These are phyloP conservation scores for Cottoperca gobio DNA, from an alignment of 2,797 vertebrate genomes.

Conservation along the genomic window DNA sequence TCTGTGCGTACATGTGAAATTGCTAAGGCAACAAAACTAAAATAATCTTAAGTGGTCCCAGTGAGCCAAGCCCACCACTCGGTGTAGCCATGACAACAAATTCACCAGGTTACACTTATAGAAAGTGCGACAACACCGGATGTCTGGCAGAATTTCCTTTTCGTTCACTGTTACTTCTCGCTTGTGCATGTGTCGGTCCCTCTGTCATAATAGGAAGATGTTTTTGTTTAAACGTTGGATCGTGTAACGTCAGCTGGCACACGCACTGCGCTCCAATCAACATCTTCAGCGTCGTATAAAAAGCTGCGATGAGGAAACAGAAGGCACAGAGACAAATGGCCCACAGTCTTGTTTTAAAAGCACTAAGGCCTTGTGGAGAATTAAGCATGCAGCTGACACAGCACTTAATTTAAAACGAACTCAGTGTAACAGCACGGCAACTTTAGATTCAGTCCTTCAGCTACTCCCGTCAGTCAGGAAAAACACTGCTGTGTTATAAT, in stretches of 20 bases:
- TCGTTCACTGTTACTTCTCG: neutral
- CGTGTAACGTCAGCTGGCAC: slow-evolving; percentile 24
- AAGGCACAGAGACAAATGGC: slow-evolving; percentile 18
- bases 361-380: slow-evolving; percentile 20
- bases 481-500: too few relatives aligned
- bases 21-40: slow-evolving; percentile 72
- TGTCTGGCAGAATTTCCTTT: slow-evolving; percentile 56
- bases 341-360: slow-evolving; percentile 19
- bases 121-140: slow-evolving; percentile 48
- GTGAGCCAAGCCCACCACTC: slow-evolving; percentile 49
- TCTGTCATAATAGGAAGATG: slow-evolving; percentile 5
- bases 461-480: too few relatives aligned
- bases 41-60: slow-evolving; percentile 69
- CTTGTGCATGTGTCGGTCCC: slow-evolving; percentile 3
- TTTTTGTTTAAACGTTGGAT: slow-evolving; percentile 29
- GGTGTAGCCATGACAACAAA: slow-evolving; percentile 77
- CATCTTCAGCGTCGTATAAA: slow-evolving; percentile 15
- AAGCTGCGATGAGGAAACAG: slow-evolving; percentile 38
- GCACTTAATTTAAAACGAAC: slow-evolving; percentile 25
- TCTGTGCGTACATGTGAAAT: slow-evolving; percentile 53
- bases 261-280: slow-evolving; percentile 3
- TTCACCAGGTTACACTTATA: slow-evolving; percentile 71
- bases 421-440: neutral
- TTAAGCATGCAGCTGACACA: slow-evolving; percentile 37
- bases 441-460: too few relatives aligned